Percentiles rank a stretch among this genome's conserved stretches.
Evolutionary conservation across 2,797 vertebrate genomes (phyloP).

Genomic region (Mormyrops boulengeri): DNA sequence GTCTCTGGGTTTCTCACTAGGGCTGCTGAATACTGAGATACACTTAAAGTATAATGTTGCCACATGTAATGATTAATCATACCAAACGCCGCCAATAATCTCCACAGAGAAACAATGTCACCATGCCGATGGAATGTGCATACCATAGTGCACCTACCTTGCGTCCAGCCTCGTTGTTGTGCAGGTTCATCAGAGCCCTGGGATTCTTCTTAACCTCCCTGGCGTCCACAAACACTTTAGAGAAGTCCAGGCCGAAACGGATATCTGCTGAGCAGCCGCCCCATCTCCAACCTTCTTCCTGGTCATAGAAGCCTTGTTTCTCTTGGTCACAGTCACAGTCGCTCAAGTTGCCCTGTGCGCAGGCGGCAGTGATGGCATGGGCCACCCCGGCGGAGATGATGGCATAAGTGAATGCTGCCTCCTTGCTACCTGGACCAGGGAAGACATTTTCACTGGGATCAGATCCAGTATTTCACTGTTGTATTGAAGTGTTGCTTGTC

Average conservation of each 20-base stretch:
- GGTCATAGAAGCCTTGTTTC: constrained; percentile 93
- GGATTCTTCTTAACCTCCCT: constrained; percentile 94
- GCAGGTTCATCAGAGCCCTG: constrained; percentile 93
- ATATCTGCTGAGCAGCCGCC: constrained; percentile 96
- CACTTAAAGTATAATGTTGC: background rate
- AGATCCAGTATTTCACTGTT: background rate
- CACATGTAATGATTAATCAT: background rate
- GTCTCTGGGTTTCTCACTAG: background rate
- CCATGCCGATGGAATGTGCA: background rate
- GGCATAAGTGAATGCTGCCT: constrained; percentile 90
- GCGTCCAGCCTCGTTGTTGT: constrained; percentile 91
- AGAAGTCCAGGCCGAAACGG: constrained; percentile 86
- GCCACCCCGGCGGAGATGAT: constrained; percentile 92
- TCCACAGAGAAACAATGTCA: background rate
- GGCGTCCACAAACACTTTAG: constrained; percentile 92
- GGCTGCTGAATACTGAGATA: background rate
- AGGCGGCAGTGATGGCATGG: constrained; percentile 87
- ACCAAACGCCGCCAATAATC: background rate
- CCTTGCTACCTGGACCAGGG: constrained; percentile 75
- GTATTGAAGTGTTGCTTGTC: background rate
- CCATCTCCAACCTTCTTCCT: constrained; percentile 94
- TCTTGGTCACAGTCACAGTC: constrained; percentile 95
- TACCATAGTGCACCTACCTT: constrained; percentile 70
- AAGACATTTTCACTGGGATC: background rate
- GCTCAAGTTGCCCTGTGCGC: constrained; percentile 92